Base-by-base conservation (phyloP, 2,888 invertebrate species). In the Drosophila anomalata region DNA sequence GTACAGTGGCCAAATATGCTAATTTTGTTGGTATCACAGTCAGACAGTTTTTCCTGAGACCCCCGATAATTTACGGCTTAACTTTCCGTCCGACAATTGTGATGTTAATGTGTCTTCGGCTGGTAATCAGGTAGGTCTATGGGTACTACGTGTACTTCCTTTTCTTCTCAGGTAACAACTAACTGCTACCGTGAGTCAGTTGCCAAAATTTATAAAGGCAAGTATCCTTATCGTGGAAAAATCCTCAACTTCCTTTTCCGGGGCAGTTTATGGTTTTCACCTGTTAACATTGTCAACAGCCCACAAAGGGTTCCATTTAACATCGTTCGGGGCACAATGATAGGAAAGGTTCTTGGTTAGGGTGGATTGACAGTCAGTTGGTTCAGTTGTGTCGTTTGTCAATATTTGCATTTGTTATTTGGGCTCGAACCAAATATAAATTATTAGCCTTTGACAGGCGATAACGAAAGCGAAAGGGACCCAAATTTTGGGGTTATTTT, bases 1-100 rank as follows among this genome's bases (percentile, higher is more conserved):
- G 67, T 54, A 70, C 79, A 66, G 72, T 85, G 86, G 72, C 83
- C 72, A 73, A 79, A 79, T 86, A 84, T 84, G 84, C 86, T 84
- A 84, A 84, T 84, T 78, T 68, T 73, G 78, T 76, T 73, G 72
- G 74, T 75, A 48, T 47, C 62, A 58, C 51, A 59, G 62, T 11
- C 47, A 61, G 60, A 57, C 57, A 63, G 63, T 65, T 68, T 66
- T 65, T 54, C 62, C 50, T 24, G 36, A 36, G 62, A 70, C 5
- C 54, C 31, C 24, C 44, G 57, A 65, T 81, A 86, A 83, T 86
- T 86, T 81, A 86, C 81, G 58, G 71, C 78, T 48, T 55, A 71
- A 57, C 75, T 71, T 69, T 62, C 39, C 57, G 39, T 24, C 46
- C 29, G 62, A 44, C 72, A 76, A 78, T 87, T 80, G 78, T 76